Conservation (phyloP, 2,888 invertebrate species). For the Chironomus tentans region DNA sequence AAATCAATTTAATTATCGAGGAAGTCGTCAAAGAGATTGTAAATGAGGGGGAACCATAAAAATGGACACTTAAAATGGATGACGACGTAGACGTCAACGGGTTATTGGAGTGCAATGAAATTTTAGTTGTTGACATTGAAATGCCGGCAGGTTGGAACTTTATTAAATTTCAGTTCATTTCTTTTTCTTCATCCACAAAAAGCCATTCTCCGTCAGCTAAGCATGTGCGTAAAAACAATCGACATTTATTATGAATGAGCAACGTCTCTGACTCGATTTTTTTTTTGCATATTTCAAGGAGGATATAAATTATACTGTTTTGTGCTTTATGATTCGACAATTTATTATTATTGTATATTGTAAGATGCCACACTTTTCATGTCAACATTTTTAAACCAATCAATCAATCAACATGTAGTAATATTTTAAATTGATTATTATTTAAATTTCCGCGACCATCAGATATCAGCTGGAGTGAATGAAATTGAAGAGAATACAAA, state of each 20-base stretch:
- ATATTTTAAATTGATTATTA: no score
- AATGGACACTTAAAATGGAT: constrained; percentile 12
- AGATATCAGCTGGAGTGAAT: no score
- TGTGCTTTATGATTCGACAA: no score
- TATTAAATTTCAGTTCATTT: constrained; percentile 1
- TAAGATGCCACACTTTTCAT: no score
- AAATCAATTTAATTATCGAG: constrained; percentile 19
- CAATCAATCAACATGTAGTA: no score
- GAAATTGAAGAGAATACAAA: no score
- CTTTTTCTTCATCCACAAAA: background rate
- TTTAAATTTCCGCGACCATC: no score
- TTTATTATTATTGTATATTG: no score
- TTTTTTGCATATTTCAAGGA: background rate
- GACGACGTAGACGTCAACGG: constrained; percentile 1
- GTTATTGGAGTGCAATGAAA: constrained; percentile 4
- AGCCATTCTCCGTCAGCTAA: background rate
- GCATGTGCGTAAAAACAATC: no score
- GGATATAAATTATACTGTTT: no score
- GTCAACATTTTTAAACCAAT: no score
- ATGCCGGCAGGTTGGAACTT: background rate
- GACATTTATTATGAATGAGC: background rate
- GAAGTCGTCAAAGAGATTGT: constrained; percentile 19
- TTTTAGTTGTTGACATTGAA: constrained; percentile 4
- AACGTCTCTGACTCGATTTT: background rate
- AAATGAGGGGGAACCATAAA: constrained; percentile 6